These are phyloP conservation scores for Loxodonta africana DNA, from an alignment of 2,113 vertebrate genomes.

Conservation along the genomic window DNA sequence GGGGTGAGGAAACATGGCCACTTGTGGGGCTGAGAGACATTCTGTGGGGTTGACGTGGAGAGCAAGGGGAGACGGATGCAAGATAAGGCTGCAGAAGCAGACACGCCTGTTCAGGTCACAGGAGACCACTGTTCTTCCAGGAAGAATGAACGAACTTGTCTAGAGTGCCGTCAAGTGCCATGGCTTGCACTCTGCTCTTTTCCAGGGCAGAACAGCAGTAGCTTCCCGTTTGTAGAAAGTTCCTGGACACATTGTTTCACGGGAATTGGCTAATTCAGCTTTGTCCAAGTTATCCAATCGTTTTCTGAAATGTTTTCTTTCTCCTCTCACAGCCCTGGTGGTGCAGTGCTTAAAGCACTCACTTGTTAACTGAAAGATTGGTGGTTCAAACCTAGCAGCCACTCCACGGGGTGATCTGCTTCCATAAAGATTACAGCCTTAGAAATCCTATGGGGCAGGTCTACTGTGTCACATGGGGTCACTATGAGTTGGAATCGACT, in stretches of 20 bases:
- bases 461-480: not conserved
- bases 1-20: not conserved
- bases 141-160: not conserved
- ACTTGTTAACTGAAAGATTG: not conserved
- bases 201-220: not conserved
- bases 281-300: not conserved
- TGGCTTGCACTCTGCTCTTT: not conserved
- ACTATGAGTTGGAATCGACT: too few species aligned
- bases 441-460: not conserved
- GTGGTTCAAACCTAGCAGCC: not conserved
- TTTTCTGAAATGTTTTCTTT: slow-evolving; percentile 25
- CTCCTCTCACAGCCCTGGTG: not conserved
- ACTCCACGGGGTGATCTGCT: not conserved
- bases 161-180: not conserved
- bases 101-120: not conserved
- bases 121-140: not conserved
- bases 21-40: not conserved
- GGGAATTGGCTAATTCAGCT: not conserved
- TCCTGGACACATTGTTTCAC: not conserved
- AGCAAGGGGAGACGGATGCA: rapidly evolving
- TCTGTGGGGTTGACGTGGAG: not conserved
- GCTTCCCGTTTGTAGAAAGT: not conserved
- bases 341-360: not conserved
- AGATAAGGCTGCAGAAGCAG: not conserved
- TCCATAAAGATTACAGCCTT: not conserved